Evolutionary conservation across 2,113 vertebrate species (phyloP).

Genomic region (Neogale vison): DNA sequence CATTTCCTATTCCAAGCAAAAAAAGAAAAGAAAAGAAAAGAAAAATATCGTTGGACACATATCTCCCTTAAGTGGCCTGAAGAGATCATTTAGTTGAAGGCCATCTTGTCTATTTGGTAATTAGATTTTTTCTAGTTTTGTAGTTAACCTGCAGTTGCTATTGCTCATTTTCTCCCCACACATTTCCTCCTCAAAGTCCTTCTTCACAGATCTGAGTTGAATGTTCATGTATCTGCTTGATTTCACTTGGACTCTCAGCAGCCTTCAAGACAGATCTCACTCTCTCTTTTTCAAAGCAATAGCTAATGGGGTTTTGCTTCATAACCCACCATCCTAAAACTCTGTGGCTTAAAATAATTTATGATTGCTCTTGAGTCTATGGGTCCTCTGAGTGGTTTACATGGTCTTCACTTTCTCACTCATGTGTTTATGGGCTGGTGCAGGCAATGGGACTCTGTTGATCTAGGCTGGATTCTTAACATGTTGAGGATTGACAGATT

Average conservation of each 20-base stretch:
- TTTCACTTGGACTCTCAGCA: neutral
- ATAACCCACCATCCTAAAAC: neutral
- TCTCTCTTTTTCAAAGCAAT: neutral
- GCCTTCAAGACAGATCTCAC: neutral
- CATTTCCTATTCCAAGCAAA: neutral
- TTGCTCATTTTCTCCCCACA: neutral
- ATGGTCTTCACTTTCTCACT: neutral
- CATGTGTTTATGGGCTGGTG: fast-evolving
- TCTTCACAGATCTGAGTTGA: neutral
- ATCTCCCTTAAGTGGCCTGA: neutral
- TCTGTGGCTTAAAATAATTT: neutral
- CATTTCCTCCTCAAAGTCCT: neutral
- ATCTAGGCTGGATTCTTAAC: neutral
- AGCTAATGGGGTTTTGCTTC: neutral
- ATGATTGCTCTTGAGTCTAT: neutral
- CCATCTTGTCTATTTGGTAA: too few species aligned
- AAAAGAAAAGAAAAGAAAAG: neutral
- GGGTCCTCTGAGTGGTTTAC: neutral
- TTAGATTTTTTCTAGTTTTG: too few species aligned
- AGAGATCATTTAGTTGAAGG: too few species aligned
- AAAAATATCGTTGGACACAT: neutral
- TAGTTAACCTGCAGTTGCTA: neutral
- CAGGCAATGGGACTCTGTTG: neutral
- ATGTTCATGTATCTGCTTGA: neutral
- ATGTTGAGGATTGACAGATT: neutral